Evolutionary conservation across 2,113 vertebrate genomes (phyloP), one percentile per base, ranked within the genome.

Genomic region (Cavia porcellus): DNA sequence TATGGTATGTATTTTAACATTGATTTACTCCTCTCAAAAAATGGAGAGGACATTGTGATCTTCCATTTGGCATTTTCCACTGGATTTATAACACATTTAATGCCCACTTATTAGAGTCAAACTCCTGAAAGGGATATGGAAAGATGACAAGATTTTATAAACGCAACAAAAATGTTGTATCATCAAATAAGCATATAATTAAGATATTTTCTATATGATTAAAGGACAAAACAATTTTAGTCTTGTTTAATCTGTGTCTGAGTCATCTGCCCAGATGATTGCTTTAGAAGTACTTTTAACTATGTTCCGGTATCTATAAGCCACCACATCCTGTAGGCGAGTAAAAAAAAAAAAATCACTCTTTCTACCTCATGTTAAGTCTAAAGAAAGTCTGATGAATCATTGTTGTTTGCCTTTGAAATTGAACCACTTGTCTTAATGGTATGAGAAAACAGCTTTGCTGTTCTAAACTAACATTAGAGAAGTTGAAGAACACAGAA

Each of bases 191-290:
- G 30, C 77, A 20, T 35, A 28, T 75, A 11, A 61, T 68, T 88
- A 47, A 87, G 83, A 45, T 55, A 38, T 94, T 66, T 11, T 62
- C 47, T 77, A 2, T 19, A 11, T 19, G 38, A 25, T 47, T 74
- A 35, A 66, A 95, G 50, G 47, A 90, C 19, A 92, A 90, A 88
- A 57, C 15, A 72, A 55, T 70, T 95, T 72, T 20, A 13, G 22
- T 92, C 42, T 88, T 86, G n/a, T 90, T 96, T 84, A 55, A 42
- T 83, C 74, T 93, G 61, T 80, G 25, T 61, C 87, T 61, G 55
- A 77, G 72, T 88, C 55, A 83, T 79, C 45, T 89, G 30, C 35
- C 28, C 61, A 45, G 47, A 32, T 79, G 42, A 74, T 79, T 62
- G 20, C 15, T 94, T 92, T 52, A 64, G 20, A 57, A 59, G 52